Evolutionary conservation across 2,113 vertebrate genomes (phyloP).

Genomic region (Chlamydotis undulata): DNA sequence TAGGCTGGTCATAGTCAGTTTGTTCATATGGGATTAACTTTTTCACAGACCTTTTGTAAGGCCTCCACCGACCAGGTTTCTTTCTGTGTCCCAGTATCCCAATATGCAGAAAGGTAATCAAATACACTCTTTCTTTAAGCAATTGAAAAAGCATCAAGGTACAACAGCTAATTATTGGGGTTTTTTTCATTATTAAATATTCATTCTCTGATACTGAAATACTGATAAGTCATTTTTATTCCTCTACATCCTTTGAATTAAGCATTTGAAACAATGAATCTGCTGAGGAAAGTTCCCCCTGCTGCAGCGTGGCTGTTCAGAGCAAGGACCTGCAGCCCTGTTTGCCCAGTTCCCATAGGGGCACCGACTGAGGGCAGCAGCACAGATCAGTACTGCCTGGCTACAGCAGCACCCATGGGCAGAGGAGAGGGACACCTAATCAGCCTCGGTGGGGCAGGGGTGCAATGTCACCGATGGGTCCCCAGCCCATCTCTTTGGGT

Average conservation of each 20-base stretch:
- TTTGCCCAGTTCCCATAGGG: fast-evolving
- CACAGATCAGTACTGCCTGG: not conserved
- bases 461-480: not conserved
- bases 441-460: not conserved
- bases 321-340: not conserved
- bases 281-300: fast-evolving
- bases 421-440: not conserved
- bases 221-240: not conserved
- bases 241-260: not conserved
- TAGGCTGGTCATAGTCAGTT: not conserved
- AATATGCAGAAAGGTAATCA: not conserved
- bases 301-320: not conserved
- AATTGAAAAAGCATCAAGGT: not conserved
- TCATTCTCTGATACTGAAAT: not conserved
- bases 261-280: not conserved
- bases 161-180: not conserved
- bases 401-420: not conserved
- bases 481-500: not conserved
- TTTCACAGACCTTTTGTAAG: not conserved
- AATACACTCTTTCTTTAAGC: not conserved
- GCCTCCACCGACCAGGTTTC: not conserved
- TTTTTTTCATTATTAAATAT: not conserved
- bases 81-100: not conserved
- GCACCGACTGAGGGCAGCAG: not conserved
- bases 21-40: not conserved